Percentiles rank a stretch among this genome's conserved stretches.
These are phyloP conservation scores for Slavum lentiscoides DNA, from an alignment of 2,888 invertebrate genomes.

Conservation along the genomic window DNA sequence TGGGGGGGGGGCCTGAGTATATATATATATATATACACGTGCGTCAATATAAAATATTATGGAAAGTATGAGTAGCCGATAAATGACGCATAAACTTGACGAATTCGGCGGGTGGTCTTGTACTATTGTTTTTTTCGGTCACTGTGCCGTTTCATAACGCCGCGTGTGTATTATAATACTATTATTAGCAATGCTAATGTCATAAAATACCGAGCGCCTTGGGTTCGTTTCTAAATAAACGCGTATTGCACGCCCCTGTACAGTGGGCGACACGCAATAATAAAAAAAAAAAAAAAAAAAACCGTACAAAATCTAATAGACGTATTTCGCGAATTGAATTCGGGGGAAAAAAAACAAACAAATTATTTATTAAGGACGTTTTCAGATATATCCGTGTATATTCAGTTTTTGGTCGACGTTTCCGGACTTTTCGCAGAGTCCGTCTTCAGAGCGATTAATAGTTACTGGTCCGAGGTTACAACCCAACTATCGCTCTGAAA, in stretches of 20 bases:
- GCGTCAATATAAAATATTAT: constrained; percentile 7
- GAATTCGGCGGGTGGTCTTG: constrained; percentile 41
- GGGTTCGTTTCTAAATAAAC: constrained; percentile 20
- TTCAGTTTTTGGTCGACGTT: no score
- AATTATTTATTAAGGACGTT: no score
- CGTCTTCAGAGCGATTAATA: no score
- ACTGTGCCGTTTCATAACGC: constrained; percentile 16
- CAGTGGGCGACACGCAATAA: not conserved
- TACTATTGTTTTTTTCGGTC: constrained; percentile 43
- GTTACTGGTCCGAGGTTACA: no score
- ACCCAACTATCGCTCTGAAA: no score
- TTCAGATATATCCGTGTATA: no score
- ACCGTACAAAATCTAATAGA: not conserved
- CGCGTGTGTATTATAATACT: not conserved
- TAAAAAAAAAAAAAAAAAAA: no score
- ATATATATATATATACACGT: no score
- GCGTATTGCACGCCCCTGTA: constrained; percentile 14
- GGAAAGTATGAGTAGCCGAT: constrained; percentile 42
- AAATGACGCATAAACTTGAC: constrained; percentile 13
- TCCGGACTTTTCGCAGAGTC: no score
- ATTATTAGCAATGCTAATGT: constrained; percentile 48
- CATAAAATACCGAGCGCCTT: constrained; percentile 2
- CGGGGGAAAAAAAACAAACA: not conserved
- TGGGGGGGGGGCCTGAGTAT: no score
- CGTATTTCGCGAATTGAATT: not conserved